Evolutionary conservation across 2,888 invertebrate species (phyloP), one percentile per base, ranked within the genome.

Genomic region (Metacarcinus magister): DNA sequence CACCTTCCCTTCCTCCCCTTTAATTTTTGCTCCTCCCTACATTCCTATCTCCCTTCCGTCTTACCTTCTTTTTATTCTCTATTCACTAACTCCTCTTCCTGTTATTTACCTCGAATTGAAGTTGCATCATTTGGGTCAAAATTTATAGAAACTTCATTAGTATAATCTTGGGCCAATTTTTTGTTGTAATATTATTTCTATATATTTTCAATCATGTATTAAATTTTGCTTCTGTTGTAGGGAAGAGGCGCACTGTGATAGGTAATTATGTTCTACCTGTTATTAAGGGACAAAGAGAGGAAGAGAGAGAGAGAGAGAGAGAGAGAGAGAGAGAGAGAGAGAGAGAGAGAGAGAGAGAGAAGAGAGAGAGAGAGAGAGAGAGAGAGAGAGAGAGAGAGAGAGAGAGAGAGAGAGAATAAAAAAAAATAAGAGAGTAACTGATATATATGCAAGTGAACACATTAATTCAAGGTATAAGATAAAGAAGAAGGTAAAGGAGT

Each of bases 311-410:
- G 60, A 60, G 60, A 19, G 19, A 60, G 60, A 60, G 60, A 60
- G 60, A 60, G 60, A 60, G 60, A 60, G 60, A 60, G 60, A 60
- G 60, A 46, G 46, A 46, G 46, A 46, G 46, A 46, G 60, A 60
- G 60, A 60, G 60, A 60, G 60, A 60, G 60, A 60, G 60, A 60
- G 60, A 60, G 60, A 60, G 60, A 60, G 60, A 60, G 60, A n/a
- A 60, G 60, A 60, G 60, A 60, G 60, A 60, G 60, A 60, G 60
- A 60, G 60, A 16, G 60, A 60, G 16, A 10, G 60, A 16, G 16
- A 60, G 16, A 60, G 16, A 10, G 5, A 60, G 60, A 16, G 16
- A 60, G 16, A 60, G 60, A 60, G 16, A 10, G 60, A 16, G 8
- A 60, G 60, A 60, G 60, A 60, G 10, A 16, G 19, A 13, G 60